Conservation (phyloP, 2,888 invertebrate genomes). For the Rhamnusium bicolor region DNA sequence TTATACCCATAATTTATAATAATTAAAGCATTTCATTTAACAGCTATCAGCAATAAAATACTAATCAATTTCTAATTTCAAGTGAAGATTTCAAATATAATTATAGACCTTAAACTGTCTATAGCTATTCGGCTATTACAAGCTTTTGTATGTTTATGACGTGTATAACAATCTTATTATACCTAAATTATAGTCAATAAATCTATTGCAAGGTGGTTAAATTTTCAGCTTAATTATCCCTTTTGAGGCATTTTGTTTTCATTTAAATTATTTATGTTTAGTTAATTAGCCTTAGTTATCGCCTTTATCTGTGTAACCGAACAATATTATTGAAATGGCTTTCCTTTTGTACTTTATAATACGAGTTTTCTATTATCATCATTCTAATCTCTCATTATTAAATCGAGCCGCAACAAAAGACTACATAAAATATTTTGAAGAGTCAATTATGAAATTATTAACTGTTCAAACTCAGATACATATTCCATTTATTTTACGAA, state of each 20-base stretch:
- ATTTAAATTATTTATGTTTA: slow-evolving; percentile 22
- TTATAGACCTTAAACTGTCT: neutral
- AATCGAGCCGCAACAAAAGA: neutral
- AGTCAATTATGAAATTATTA: slow-evolving; percentile 10
- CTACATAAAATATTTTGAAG: slow-evolving; percentile 2
- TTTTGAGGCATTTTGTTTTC: slow-evolving; percentile 11
- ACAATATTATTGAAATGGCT: slow-evolving; percentile 7
- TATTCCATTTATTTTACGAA: neutral
- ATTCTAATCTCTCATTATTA: neutral
- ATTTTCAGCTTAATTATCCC: slow-evolving; percentile 7
- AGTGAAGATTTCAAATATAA: neutral
- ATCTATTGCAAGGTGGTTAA: slow-evolving; percentile 8
- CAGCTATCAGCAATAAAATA: neutral
- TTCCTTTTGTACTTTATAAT: slow-evolving; percentile 5
- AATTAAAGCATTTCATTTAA: neutral
- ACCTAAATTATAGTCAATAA: slow-evolving; percentile 26
- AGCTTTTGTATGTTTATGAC: neutral
- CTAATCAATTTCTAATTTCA: neutral
- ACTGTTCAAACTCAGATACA: neutral
- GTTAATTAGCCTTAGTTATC: slow-evolving; percentile 10
- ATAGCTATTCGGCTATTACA: slow-evolving; percentile 1
- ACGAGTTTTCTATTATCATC: slow-evolving; percentile 12
- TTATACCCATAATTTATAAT: neutral
- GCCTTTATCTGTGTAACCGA: slow-evolving; percentile 11
- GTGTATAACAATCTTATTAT: slow-evolving; percentile 5